These are phyloP conservation scores for Lepidochitona cinerea DNA, from an alignment of 2,888 invertebrate species.

Conservation along the genomic window DNA sequence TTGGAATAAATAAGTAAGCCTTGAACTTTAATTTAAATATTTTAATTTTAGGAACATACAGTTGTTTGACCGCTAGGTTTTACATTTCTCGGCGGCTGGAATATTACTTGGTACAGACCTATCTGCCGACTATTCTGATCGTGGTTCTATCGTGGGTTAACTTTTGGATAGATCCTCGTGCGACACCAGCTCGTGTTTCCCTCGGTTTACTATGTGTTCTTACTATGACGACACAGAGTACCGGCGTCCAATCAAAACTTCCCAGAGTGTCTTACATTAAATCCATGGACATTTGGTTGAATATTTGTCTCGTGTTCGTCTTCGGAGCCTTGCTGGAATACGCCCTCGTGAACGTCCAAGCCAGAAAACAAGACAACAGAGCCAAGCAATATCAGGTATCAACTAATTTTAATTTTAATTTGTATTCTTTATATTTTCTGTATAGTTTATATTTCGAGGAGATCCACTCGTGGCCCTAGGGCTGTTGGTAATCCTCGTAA, in stretches of 20 bases:
- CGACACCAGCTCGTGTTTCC: slow-evolving; percentile 6
- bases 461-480: no score
- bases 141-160: slow-evolving; percentile 13
- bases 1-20: no score
- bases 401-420: no score
- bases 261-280: slow-evolving; percentile 11
- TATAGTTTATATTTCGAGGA: no score
- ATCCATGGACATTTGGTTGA: slow-evolving; percentile 11
- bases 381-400: background rate
- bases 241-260: background rate
- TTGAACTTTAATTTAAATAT: background rate
- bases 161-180: slow-evolving; percentile 35
- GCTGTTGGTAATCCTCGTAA: no score
- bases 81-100: background rate
- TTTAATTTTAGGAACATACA: slow-evolving; percentile 5
- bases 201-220: background rate
- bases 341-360: slow-evolving; percentile 22
- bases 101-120: slow-evolving; percentile 1
- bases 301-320: slow-evolving; percentile 22
- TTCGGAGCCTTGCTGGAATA: slow-evolving; percentile 23
- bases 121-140: slow-evolving; percentile 3
- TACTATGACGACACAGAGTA: slow-evolving; percentile 6
- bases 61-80: background rate
- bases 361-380: background rate
- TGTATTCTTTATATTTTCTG: no score